Conservation (phyloP, 2,888 invertebrate species). For the Papilio elwesi region DNA sequence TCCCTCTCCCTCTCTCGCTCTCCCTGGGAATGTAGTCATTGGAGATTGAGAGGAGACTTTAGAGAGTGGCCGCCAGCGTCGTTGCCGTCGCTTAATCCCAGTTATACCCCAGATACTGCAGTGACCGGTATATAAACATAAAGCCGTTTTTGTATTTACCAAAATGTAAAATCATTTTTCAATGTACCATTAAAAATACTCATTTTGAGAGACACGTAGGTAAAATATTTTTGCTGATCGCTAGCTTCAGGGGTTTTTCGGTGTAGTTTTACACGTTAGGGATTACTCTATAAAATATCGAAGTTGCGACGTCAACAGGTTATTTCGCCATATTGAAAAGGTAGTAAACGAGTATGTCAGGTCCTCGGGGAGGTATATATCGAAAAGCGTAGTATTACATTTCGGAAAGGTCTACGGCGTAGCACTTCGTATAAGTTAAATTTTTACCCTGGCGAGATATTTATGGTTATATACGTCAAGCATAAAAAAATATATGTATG, state of each 20-base stretch:
- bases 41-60: too few species aligned
- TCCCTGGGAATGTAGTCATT: too few species aligned
- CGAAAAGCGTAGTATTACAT: slow-evolving; percentile 23
- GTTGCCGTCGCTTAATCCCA: too few species aligned
- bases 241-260: slow-evolving; percentile 29
- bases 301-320: slow-evolving; percentile 39
- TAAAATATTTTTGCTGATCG: slow-evolving; percentile 27
- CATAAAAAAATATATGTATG: not conserved
- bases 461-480: not conserved
- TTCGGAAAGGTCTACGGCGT: slow-evolving; percentile 32
- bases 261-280: slow-evolving; percentile 38
- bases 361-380: slow-evolving; percentile 27
- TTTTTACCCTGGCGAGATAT: slow-evolving; percentile 12
- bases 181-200: not conserved
- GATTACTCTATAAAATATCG: slow-evolving; percentile 39
- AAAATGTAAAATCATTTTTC: not conserved
- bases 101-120: too few species aligned
- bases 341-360: slow-evolving; percentile 33
- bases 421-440: slow-evolving; percentile 24
- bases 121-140: too few species aligned
- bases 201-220: slow-evolving; percentile 4
- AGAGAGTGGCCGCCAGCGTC: too few species aligned
- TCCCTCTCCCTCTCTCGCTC: too few species aligned
- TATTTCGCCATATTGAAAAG: slow-evolving; percentile 38
- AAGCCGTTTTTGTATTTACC: not conserved